phyloP scores from a whole-genome alignment of 23 tunicate genomes.

The Halocynthia roretzi region DNA sequence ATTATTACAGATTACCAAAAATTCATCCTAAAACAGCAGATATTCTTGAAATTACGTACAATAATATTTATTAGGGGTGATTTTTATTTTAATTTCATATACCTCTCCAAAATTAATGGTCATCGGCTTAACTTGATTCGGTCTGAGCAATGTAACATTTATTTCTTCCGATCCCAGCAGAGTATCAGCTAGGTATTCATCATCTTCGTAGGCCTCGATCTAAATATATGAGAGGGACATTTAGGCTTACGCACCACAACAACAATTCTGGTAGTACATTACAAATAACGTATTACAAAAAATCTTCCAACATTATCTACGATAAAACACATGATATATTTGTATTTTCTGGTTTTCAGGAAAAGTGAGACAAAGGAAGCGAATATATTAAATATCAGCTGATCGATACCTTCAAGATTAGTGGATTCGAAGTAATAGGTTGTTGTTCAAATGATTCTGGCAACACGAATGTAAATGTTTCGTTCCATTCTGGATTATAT shows the following conservation, averaged over 20 bases:
- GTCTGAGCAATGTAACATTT: background rate
- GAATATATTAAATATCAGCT: no score
- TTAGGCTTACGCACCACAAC: background rate
- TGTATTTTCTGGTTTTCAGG: no score
- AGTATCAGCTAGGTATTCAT: background rate
- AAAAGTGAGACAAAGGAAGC: no score
- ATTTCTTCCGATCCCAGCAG: background rate
- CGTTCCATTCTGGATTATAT: conserved; percentile 14
- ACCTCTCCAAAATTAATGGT: background rate
- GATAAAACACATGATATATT: no score
- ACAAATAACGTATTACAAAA: background rate
- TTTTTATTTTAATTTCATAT: background rate
- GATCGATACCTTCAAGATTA: no score
- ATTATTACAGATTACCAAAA: background rate
- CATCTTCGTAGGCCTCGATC: conserved; percentile 13
- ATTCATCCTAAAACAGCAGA: no score
- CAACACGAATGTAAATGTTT: conserved; percentile 15
- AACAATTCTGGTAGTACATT: background rate
- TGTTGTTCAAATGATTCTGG: conserved; percentile 5
- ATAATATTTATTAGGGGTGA: background rate
- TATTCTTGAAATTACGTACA: no score
- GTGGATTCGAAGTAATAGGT: background rate
- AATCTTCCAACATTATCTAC: background rate
- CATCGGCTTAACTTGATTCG: background rate
- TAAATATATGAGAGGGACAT: background rate